Base-by-base conservation (phyloP, 2,888 invertebrate genomes). In the Dastarcus helophoroides region DNA sequence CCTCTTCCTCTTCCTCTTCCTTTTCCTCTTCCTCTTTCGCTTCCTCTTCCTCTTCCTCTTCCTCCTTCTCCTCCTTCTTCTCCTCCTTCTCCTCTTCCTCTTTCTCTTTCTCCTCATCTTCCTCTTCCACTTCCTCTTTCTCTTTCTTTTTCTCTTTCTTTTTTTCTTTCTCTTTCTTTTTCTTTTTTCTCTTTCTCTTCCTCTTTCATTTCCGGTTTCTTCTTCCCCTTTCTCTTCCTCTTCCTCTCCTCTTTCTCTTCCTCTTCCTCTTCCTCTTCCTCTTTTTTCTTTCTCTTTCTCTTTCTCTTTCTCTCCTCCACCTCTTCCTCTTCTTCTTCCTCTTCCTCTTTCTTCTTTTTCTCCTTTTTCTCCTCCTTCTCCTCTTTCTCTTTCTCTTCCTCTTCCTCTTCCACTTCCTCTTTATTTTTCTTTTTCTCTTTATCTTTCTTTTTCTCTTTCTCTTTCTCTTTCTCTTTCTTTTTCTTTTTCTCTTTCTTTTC, bases 91-190 rank as follows among this genome's bases (percentile, higher is more conserved):
- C n/a, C n/a, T n/a, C n/a, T n/a, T n/a, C n/a, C n/a, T n/a, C n/a
- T n/a, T n/a, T n/a, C n/a, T n/a, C n/a, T n/a, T n/a, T n/a, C n/a
- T n/a, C n/a, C n/a, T n/a, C n/a, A n/a, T n/a, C n/a, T n/a, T n/a
- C n/a, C n/a, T n/a, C n/a, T n/a, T n/a, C n/a, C n/a, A n/a, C n/a
- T n/a, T n/a, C n/a, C n/a, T n/a, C n/a, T n/a, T n/a, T n/a, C n/a
- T n/a, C n/a, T n/a, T n/a, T n/a, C n/a, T n/a, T n/a, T n/a, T n/a
- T n/a, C n/a, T n/a, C n/a, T n/a, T n/a, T n/a, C n/a, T n/a, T 17
- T 32, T 15, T 26, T 34, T 27, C 15, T 21, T 28, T 13, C 29
- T 14, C 24, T 23, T 22, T 25, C 12, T 14, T 26, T 19, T 22
- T 13, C 9, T 10, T 21, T 32, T 7, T 14, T 9, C 10, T 9